phyloP scores from a whole-genome alignment of 2,113 vertebrate genomes.

The Noturus placidus region DNA sequence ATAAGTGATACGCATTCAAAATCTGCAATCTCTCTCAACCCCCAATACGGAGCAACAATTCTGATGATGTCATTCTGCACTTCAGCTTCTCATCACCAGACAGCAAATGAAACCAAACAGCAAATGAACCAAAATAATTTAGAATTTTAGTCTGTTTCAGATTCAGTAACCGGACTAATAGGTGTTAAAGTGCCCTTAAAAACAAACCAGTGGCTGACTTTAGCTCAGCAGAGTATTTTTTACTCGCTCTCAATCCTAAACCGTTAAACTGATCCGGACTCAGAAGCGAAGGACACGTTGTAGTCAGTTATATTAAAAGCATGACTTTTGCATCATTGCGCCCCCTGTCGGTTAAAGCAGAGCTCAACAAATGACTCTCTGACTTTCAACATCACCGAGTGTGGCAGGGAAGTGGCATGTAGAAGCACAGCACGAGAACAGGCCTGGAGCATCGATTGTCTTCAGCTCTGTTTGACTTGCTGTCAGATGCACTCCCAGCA shows the following conservation, averaged over 20 bases:
- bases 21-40: too few relatives aligned
- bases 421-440: slow-evolving; percentile 43
- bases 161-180: not conserved
- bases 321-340: slow-evolving; percentile 63
- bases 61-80: too few relatives aligned
- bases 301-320: slow-evolving; percentile 21
- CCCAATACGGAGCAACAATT: too few relatives aligned
- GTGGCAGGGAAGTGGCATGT: slow-evolving; percentile 53
- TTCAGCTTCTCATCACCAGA: too few relatives aligned
- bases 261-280: not conserved
- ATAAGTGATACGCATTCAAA: too few relatives aligned
- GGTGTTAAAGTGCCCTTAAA: not conserved
- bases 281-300: slow-evolving; percentile 21
- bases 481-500: slow-evolving; percentile 52
- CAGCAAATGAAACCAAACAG: not conserved
- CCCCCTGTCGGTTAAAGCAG: slow-evolving; percentile 68
- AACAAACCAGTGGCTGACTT: not conserved
- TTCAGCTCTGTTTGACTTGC: slow-evolving; percentile 53
- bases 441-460: slow-evolving; percentile 58
- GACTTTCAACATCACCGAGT: slow-evolving; percentile 47
- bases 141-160: not conserved
- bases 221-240: not conserved
- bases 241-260: not conserved
- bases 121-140: not conserved
- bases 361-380: slow-evolving; percentile 23